Conservation (phyloP, 2,113 vertebrate genomes). For the Poecile atricapillus region DNA sequence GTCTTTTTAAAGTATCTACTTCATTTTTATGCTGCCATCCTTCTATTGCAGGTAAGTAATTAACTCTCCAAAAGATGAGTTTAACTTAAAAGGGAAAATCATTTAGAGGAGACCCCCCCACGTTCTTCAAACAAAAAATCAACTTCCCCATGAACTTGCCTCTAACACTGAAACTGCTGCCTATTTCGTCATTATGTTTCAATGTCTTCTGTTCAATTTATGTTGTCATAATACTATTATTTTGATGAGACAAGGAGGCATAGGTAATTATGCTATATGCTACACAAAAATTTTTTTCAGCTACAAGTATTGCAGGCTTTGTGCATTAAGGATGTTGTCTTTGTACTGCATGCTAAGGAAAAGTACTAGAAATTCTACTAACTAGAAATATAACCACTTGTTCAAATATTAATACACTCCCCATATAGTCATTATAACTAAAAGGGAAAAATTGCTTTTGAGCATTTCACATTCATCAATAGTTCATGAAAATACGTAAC, state of each 20-base stretch:
- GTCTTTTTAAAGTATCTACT: background rate
- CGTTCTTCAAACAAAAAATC: background rate
- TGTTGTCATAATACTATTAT: background rate
- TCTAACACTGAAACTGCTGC: background rate
- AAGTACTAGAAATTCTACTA: background rate
- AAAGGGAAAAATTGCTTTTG: conserved; percentile 12
- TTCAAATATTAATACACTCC: conserved; percentile 59
- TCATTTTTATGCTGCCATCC: background rate
- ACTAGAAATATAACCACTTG: conserved; percentile 9
- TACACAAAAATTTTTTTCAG: background rate
- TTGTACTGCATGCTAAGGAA: background rate
- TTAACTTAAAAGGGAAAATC: background rate
- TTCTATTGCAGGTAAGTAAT: background rate
- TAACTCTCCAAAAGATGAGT: background rate
- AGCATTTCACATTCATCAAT: conserved; percentile 32
- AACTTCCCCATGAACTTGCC: background rate
- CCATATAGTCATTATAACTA: conserved; percentile 28
- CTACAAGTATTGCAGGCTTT: background rate
- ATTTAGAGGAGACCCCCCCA: background rate
- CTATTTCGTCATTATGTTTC: background rate
- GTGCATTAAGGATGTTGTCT: background rate
- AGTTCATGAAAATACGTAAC: conserved; percentile 44
- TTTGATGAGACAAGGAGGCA: background rate
- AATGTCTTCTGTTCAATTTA: background rate
- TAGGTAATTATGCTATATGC: background rate